Evolutionary conservation across 2,888 invertebrate genomes (phyloP).

Genomic region (Sympetrum striolatum): DNA sequence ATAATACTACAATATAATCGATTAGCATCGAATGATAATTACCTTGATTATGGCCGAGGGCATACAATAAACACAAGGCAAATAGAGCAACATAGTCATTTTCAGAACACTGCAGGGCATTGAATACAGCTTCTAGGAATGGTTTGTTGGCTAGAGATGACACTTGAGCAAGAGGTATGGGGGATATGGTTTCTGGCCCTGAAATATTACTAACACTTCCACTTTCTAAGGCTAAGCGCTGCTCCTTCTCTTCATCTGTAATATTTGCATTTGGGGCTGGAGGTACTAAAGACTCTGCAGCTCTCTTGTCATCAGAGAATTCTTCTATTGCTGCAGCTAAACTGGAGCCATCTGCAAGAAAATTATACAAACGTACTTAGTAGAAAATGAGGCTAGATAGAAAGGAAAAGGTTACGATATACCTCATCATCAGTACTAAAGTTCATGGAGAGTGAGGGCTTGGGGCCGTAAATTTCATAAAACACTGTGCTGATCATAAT

Average conservation of each 20-base stretch:
- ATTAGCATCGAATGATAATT: constrained; percentile 52
- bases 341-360: neutral
- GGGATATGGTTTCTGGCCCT: constrained; percentile 8
- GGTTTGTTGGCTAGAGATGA: constrained; percentile 69
- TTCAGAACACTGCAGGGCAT: constrained; percentile 85
- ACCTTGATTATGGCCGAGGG: constrained; percentile 95
- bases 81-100: constrained; percentile 95
- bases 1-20: neutral
- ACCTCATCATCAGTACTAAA: too few species aligned
- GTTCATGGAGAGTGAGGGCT: too few species aligned
- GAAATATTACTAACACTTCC: constrained; percentile 20
- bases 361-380: too few species aligned
- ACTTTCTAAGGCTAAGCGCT: constrained; percentile 58
- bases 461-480: too few species aligned
- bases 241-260: constrained; percentile 93
- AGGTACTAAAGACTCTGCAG: neutral
- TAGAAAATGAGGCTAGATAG: too few species aligned
- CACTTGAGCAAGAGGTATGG: constrained; percentile 17
- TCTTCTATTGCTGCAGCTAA: neutral
- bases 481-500: too few species aligned
- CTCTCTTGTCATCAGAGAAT: neutral
- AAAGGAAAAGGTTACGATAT: too few species aligned
- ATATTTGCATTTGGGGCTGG: constrained; percentile 66
- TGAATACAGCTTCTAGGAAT: constrained; percentile 87
- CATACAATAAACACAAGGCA: constrained; percentile 89